Evolutionary conservation across 1,140 invertebrate genomes (phyloP).

Genomic region (Theocolax elegans): DNA sequence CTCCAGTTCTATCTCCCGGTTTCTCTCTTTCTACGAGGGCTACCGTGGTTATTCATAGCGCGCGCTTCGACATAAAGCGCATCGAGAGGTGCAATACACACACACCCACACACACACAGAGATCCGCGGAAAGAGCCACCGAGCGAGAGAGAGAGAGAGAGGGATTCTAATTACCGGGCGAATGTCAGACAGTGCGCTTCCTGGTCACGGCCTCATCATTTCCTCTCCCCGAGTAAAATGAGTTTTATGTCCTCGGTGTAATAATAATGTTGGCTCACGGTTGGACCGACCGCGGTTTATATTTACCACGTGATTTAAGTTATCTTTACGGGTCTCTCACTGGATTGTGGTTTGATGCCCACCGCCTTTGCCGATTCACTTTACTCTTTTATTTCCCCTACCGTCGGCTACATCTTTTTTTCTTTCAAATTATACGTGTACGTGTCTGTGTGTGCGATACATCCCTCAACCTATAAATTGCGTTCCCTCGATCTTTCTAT

Average conservation of each 20-base stretch:
- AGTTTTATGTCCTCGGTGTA: conserved; percentile 18
- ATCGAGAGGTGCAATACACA: conserved; percentile 8
- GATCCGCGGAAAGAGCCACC: not conserved
- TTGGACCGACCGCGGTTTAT: not conserved
- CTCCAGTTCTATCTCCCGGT: not conserved
- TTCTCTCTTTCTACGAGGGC: not conserved
- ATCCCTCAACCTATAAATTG: too few relatives aligned
- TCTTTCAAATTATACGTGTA: not conserved
- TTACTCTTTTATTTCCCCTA: too few relatives aligned
- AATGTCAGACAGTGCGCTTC: conserved; percentile 17
- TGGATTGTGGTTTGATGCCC: not conserved
- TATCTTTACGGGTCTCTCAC: conserved; percentile 4
- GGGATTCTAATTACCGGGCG: conserved; percentile 30
- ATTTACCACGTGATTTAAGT: conserved; percentile 9
- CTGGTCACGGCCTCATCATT: conserved; percentile 18
- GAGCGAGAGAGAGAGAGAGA: not conserved
- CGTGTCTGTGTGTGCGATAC: too few relatives aligned
- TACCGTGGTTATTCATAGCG: conserved; percentile 15
- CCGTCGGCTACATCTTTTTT: not conserved
- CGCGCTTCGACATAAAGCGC: conserved; percentile 54
- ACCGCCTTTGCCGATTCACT: too few relatives aligned
- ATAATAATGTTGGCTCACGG: conserved; percentile 3
- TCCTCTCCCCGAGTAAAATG: conserved; percentile 13
- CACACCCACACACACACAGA: not conserved
- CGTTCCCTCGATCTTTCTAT: too few relatives aligned